Conservation (phyloP, 2,888 invertebrate genomes). For the Chouioia cunea region DNA sequence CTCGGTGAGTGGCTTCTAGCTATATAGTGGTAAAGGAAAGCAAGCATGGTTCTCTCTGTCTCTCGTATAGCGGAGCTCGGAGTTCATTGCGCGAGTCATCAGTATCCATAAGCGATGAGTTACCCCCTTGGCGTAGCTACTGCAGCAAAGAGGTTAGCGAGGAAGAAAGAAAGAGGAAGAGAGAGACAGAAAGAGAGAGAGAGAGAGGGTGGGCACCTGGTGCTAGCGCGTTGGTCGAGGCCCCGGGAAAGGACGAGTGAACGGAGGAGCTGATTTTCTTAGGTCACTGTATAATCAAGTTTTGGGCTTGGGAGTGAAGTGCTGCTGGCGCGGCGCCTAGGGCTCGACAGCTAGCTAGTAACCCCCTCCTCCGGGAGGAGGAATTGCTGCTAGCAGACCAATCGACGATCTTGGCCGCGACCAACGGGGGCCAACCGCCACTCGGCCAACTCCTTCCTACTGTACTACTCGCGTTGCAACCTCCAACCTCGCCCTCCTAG, state of each 20-base stretch:
- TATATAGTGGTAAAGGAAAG: background rate
- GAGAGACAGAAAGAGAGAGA: conserved; percentile 43
- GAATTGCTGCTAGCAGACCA: conserved; percentile 53
- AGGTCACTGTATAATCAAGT: conserved; percentile 69
- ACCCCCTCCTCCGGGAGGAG: conserved; percentile 50
- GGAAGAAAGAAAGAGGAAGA: conserved; percentile 28
- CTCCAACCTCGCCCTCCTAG: conserved; percentile 36
- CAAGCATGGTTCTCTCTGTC: conserved; percentile 40
- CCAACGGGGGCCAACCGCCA: conserved; percentile 55
- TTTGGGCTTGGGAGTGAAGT: conserved; percentile 34
- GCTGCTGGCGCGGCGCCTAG: conserved; percentile 39
- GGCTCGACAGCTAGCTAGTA: conserved; percentile 51
- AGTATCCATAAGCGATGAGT: conserved; percentile 84
- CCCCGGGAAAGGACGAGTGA: conserved; percentile 48
- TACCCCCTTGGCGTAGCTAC: conserved; percentile 54
- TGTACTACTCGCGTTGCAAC: conserved; percentile 35
- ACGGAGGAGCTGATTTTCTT: conserved; percentile 64
- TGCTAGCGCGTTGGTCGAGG: conserved; percentile 40
- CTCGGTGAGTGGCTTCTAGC: too few relatives aligned
- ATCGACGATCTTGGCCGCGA: conserved; percentile 60
- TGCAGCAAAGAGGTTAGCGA: conserved; percentile 23
- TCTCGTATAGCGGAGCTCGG: conserved; percentile 57
- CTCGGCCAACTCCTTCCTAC: conserved; percentile 34
- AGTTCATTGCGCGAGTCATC: conserved; percentile 79
- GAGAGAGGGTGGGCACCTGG: conserved; percentile 62